phyloP scores from a whole-genome alignment of 2,797 vertebrate species.

The Sebastes aleutianus region DNA sequence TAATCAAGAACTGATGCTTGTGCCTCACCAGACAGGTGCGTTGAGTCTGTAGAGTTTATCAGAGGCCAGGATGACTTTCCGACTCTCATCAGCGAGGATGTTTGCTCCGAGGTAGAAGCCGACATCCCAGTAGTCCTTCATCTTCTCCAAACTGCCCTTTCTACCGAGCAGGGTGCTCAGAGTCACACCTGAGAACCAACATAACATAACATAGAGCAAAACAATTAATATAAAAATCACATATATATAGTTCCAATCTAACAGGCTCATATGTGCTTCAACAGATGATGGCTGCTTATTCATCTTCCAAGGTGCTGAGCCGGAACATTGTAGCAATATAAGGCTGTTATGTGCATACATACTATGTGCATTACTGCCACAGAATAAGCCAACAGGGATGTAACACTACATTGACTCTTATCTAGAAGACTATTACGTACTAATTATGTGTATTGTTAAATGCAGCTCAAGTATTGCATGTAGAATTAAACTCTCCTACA shows the following conservation, averaged over 20 bases:
- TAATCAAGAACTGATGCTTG: background rate
- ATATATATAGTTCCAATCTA: background rate
- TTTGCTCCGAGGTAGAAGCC: slow-evolving; percentile 92
- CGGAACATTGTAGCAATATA: background rate
- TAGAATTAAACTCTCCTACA: background rate
- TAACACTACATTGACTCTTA: background rate
- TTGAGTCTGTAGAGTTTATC: slow-evolving; percentile 92
- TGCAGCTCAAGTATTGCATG: background rate
- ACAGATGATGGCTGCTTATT: background rate
- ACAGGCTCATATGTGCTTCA: background rate
- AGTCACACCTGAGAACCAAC: slow-evolving; percentile 83
- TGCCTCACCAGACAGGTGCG: slow-evolving; percentile 87
- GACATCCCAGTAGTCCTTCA: slow-evolving; percentile 93
- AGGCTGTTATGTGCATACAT: background rate
- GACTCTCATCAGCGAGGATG: slow-evolving; percentile 86
- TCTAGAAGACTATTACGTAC: background rate
- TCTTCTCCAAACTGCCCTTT: slow-evolving; percentile 90
- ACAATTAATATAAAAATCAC: background rate
- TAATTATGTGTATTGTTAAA: background rate
- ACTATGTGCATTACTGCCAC: background rate
- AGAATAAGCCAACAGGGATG: background rate
- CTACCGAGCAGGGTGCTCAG: slow-evolving; percentile 88
- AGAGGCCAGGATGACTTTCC: slow-evolving; percentile 88
- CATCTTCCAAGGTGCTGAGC: background rate
- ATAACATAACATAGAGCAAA: background rate